Base-by-base conservation (phyloP, 2,797 vertebrate species). In the Pitangus sulphuratus region DNA sequence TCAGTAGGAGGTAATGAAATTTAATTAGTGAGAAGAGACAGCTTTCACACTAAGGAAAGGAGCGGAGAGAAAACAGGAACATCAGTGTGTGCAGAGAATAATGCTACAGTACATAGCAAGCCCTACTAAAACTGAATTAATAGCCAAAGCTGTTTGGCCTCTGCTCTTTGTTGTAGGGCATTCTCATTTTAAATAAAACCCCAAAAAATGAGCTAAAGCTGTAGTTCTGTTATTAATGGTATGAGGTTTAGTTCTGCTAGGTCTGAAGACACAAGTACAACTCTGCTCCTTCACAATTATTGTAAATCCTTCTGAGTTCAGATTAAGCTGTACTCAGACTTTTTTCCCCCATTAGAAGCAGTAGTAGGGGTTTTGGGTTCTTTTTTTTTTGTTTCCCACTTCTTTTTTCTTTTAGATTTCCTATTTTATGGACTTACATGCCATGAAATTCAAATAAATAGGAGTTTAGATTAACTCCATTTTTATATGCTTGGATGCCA, bases 1-100 rank as follows among this genome's bases (percentile, higher is more conserved):
- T 97, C 86, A 89, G 90, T 86, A 91, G 87, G 85, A 97, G 79
- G 93, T 92, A 97, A 97, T 98, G 97, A 95, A 97, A 98, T 97
- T 98, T 97, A 98, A 98, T 98, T 98, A 98, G 96, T n/a, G 86
- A 90, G 84, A 96, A 92, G 85, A 97, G 90, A 97, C 88, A 97
- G 95, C 92, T 97, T 98, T 97, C 84, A 89, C 95, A 93, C 87
- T 91, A 94, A 94, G 87, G 76, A 95, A 61, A 93, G 48, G 48
- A 95, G 68, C 65, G n/a, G 48, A 89, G 70, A 94, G 78, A 86
- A 97, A 97, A 90, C 51, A 95, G 81, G 81, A 91, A 76, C 47
- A 92, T 95, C 37, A 40, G 11, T 86, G 84, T 75, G 50, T 44
- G 30, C 50, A 69, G 78, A 95, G 71, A 92, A 92, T 91, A 87